Evolutionary conservation across 2,113 vertebrate genomes (phyloP).

Genomic region (Atractosteus spatula): DNA sequence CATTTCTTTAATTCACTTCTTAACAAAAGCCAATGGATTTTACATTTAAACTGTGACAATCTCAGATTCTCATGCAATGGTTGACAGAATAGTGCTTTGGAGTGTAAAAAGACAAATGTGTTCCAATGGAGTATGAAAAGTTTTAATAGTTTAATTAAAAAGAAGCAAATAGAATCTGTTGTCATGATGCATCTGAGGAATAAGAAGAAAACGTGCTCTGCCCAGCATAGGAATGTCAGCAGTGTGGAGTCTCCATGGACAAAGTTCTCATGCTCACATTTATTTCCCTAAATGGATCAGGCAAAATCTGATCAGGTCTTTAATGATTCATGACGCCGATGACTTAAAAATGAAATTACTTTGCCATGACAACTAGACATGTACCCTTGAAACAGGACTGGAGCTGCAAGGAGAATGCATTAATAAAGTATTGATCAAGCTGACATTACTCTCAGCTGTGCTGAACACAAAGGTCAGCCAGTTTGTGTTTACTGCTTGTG

Average conservation of each 20-base stretch:
- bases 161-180: too few relatives aligned
- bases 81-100: too few relatives aligned
- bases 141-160: too few relatives aligned
- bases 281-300: constrained; percentile 6
- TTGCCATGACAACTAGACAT: constrained; percentile 22
- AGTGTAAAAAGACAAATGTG: too few relatives aligned
- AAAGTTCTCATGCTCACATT: not conserved
- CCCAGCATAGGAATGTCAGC: too few relatives aligned
- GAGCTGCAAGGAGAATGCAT: constrained; percentile 33
- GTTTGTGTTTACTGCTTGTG: constrained; percentile 15
- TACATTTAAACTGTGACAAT: too few relatives aligned
- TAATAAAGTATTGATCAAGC: constrained; percentile 44
- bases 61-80: too few relatives aligned
- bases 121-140: too few relatives aligned
- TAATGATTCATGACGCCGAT: constrained; percentile 32
- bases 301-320: constrained; percentile 17
- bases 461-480: constrained; percentile 30
- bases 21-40: too few relatives aligned
- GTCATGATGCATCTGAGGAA: too few relatives aligned
- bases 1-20: too few relatives aligned
- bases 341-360: constrained; percentile 29
- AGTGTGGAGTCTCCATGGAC: not conserved
- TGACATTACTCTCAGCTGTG: constrained; percentile 45
- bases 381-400: constrained; percentile 37
- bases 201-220: too few relatives aligned